Conservation (phyloP, 2,797 vertebrate species). For the Miichthys miiuy region DNA sequence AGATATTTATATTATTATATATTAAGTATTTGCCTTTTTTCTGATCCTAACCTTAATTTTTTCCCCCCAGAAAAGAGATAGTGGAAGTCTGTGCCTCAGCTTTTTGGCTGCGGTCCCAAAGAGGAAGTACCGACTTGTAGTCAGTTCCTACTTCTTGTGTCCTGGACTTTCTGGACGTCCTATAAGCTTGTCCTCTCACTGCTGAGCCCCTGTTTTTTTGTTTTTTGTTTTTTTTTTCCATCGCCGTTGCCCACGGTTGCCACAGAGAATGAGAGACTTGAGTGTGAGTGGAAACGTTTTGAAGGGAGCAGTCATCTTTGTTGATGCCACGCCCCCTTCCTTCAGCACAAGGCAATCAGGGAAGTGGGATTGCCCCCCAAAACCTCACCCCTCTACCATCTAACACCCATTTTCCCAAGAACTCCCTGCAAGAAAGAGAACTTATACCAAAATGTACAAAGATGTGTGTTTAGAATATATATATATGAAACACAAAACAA, state of each 20-base stretch:
- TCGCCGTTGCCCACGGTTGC: slow-evolving; percentile 48
- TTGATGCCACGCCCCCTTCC: slow-evolving; percentile 54
- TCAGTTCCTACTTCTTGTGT: slow-evolving; percentile 71
- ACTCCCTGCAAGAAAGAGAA: slow-evolving; percentile 82
- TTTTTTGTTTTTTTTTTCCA: slow-evolving; percentile 43
- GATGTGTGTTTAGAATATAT: slow-evolving; percentile 94
- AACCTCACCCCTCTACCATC: slow-evolving; percentile 66
- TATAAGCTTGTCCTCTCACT: slow-evolving; percentile 83
- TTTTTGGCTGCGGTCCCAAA: slow-evolving; percentile 69
- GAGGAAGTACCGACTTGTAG: slow-evolving; percentile 66
- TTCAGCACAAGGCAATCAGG: slow-evolving; percentile 86
- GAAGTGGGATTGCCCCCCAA: slow-evolving; percentile 77
- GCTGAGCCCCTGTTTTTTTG: slow-evolving; percentile 70
- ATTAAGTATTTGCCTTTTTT: slow-evolving; percentile 10
- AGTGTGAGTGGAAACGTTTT: slow-evolving; percentile 69
- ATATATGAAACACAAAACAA: slow-evolving; percentile 85
- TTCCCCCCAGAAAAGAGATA: slow-evolving; percentile 83
- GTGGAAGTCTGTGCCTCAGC: slow-evolving; percentile 57
- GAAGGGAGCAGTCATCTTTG: slow-evolving; percentile 68
- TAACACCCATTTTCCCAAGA: slow-evolving; percentile 61
- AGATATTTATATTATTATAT: background rate
- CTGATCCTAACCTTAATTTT: slow-evolving; percentile 24
- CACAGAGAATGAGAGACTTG: slow-evolving; percentile 74
- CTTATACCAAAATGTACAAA: slow-evolving; percentile 96
- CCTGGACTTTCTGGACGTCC: slow-evolving; percentile 79